A percentile compares a stretch with the other conserved stretches of the same genome.
These are phyloP conservation scores for Nasonia longicornis DNA, from an alignment of 1,140 invertebrate genomes.

Conservation along the genomic window DNA sequence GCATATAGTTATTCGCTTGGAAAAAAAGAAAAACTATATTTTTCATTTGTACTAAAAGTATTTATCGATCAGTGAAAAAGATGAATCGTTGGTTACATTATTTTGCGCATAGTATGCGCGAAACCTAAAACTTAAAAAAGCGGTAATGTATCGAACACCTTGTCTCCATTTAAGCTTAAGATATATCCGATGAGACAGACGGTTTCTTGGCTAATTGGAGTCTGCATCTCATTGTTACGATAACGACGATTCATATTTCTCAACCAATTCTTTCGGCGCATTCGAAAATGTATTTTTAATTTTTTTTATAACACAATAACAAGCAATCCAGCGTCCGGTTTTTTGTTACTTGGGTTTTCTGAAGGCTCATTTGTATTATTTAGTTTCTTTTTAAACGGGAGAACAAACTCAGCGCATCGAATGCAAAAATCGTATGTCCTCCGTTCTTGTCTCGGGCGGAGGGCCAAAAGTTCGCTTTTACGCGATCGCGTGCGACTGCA, in stretches of 20 bases:
- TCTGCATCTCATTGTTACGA: constrained; percentile 46
- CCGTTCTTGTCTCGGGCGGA: constrained; percentile 29
- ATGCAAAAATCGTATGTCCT: constrained; percentile 36
- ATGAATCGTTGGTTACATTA: constrained; percentile 48
- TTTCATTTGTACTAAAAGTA: constrained; percentile 44
- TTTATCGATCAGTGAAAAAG: constrained; percentile 47
- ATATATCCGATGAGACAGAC: constrained; percentile 46
- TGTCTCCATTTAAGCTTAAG: constrained; percentile 47
- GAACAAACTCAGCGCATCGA: constrained; percentile 35
- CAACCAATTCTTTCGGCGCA: constrained; percentile 46
- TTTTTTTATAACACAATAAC: constrained; percentile 43
- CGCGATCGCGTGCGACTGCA: constrained; percentile 25
- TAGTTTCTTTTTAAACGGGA: constrained; percentile 26
- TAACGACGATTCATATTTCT: constrained; percentile 50
- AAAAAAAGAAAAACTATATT: constrained; percentile 39
- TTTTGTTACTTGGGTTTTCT: constrained; percentile 28
- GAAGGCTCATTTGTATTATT: constrained; percentile 25
- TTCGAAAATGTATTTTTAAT: constrained; percentile 29
- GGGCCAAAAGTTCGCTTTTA: constrained; percentile 37
- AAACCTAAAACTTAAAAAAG: constrained; percentile 46
- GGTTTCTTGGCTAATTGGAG: constrained; percentile 45
- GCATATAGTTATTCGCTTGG: constrained; percentile 40
- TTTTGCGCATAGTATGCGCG: constrained; percentile 31
- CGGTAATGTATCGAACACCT: constrained; percentile 49
- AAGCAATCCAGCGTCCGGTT: constrained; percentile 43